phyloP scores from a whole-genome alignment of 2,113 vertebrate species.

The Anas platyrhynchos region DNA sequence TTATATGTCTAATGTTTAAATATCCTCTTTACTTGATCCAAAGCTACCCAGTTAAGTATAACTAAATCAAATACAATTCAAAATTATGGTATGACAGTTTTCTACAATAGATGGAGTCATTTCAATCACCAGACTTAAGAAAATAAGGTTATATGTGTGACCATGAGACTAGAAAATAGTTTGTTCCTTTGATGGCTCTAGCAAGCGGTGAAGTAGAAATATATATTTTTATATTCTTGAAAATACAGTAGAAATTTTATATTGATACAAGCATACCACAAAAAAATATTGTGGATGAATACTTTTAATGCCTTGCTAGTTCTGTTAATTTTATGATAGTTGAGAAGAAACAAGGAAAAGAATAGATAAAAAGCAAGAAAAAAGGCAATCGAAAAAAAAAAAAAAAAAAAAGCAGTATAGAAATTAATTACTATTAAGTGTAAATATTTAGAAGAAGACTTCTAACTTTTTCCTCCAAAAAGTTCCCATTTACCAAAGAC shows the following conservation, averaged over 20 bases:
- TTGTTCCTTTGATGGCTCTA: not conserved
- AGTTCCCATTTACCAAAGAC: not conserved
- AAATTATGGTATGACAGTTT: not conserved
- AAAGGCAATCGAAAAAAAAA: not conserved
- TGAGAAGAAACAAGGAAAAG: not conserved
- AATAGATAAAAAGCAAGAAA: not conserved
- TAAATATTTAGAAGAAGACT: not conserved
- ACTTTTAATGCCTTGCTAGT: too few relatives aligned
- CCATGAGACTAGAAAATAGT: not conserved
- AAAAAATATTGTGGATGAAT: too few relatives aligned
- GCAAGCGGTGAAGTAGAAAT: not conserved
- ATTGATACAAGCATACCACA: not conserved
- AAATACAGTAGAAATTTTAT: not conserved
- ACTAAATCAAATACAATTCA: not conserved
- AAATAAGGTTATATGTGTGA: not conserved
- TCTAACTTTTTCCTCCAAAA: not conserved
- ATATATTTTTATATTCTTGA: not conserved
- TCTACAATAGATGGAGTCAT: not conserved
- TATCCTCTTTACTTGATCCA: not conserved
- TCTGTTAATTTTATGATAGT: not conserved
- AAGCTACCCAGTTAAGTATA: not conserved
- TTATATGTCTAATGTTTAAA: not conserved
- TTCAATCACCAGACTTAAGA: not conserved
- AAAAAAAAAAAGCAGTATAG: not conserved
- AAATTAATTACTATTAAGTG: not conserved